A percentile compares a stretch with the other conserved stretches of the same genome.
phyloP scores from a whole-genome alignment of 2,888 invertebrate species.

The Minunthozetes semirufus region DNA sequence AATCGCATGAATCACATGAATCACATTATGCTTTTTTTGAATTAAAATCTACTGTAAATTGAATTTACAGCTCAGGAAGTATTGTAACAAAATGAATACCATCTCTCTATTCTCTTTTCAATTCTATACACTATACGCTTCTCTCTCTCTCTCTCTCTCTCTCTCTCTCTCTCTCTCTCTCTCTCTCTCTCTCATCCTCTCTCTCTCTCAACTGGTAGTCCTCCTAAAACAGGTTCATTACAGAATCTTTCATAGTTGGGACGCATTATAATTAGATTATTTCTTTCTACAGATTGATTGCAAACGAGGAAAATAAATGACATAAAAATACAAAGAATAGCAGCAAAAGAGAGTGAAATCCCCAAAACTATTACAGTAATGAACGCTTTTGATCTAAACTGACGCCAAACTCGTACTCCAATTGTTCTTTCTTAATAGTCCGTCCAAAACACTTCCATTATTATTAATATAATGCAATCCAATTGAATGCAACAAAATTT shows the following conservation, averaged over 20 bases:
- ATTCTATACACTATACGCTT: neutral
- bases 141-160: constrained; percentile 1
- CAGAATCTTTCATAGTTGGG: constrained; percentile 18
- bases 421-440: neutral
- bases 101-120: neutral
- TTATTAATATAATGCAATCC: neutral
- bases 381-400: neutral
- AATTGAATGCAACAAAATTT: neutral
- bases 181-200: neutral
- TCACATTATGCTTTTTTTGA: constrained; percentile 25
- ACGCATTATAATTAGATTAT: constrained; percentile 26
- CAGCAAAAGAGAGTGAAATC: neutral
- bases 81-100: constrained; percentile 5
- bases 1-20: constrained; percentile 10
- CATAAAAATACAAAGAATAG: constrained; percentile 1
- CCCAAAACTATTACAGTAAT: constrained; percentile 2
- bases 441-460: neutral
- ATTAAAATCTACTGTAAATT: constrained; percentile 14
- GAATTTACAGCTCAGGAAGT: constrained; percentile 24
- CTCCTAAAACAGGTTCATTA: constrained; percentile 18
- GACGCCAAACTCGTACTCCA: neutral
- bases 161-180: constrained; percentile 18
- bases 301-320: constrained; percentile 18
- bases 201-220: neutral
- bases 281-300: constrained; percentile 8